phyloP scores from a whole-genome alignment of 2,888 invertebrate species.

The Eledone cirrhosa region DNA sequence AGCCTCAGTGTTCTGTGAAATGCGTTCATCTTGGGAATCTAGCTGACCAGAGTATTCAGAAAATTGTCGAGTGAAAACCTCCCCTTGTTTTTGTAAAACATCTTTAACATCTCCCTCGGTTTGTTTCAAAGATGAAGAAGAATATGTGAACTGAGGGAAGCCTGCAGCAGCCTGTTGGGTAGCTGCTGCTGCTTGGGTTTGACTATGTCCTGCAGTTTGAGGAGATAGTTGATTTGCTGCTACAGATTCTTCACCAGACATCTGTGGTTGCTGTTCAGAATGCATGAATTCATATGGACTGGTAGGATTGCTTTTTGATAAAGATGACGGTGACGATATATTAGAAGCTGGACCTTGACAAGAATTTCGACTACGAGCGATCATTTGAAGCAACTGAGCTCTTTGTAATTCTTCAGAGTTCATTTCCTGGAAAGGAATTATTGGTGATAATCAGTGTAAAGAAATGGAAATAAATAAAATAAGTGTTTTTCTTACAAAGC shows the following conservation, averaged over 20 bases:
- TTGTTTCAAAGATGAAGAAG: constrained; percentile 3
- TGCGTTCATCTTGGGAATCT: constrained; percentile 4
- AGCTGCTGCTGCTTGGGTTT: background rate
- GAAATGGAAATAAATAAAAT: no score
- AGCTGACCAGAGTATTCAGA: background rate
- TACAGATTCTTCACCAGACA: constrained; percentile 16
- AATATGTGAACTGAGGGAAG: constrained; percentile 5
- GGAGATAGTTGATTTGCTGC: constrained; percentile 4
- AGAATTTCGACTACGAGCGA: constrained; percentile 12
- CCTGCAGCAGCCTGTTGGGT: background rate
- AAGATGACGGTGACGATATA: constrained; percentile 24
- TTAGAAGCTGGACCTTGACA: constrained; percentile 12
- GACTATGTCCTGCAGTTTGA: background rate
- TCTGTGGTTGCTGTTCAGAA: constrained; percentile 15
- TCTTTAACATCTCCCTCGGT: background rate
- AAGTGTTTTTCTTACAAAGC: no score
- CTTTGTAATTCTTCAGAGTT: constrained; percentile 21
- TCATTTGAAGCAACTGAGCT: constrained; percentile 20
- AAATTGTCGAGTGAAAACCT: background rate
- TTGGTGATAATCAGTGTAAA: no score
- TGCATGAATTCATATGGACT: constrained; percentile 27
- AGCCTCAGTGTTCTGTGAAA: background rate
- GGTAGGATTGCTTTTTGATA: constrained; percentile 27
- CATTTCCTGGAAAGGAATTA: background rate
- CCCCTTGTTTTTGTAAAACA: background rate